phyloP scores from a whole-genome alignment of 2,888 invertebrate species.

The Drosophila rellima region DNA sequence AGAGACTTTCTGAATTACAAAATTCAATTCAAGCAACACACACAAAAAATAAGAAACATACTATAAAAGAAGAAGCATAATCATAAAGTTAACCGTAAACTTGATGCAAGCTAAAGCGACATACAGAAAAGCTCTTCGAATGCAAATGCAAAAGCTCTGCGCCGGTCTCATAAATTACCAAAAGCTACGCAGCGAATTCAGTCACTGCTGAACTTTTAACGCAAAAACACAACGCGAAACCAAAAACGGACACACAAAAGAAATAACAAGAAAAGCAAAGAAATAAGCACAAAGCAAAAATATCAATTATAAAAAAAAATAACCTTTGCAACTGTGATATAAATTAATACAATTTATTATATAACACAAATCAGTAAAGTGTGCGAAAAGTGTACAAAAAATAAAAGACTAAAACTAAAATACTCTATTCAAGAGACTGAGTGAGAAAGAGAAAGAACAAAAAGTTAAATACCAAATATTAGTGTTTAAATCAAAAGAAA shows the following conservation, averaged over 20 bases:
- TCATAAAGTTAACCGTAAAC: slow-evolving; percentile 9
- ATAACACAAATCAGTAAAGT: slow-evolving; percentile 1
- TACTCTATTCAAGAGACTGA: slow-evolving; percentile 7
- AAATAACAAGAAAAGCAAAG: slow-evolving; percentile 22
- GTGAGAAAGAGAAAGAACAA: slow-evolving; percentile 5
- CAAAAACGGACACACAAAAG: slow-evolving; percentile 36
- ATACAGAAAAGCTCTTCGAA: slow-evolving; percentile 37
- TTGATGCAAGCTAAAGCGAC: slow-evolving; percentile 33
- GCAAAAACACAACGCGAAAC: slow-evolving; percentile 58
- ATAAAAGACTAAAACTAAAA: not conserved
- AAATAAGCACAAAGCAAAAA: slow-evolving; percentile 12
- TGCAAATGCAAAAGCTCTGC: slow-evolving; percentile 74
- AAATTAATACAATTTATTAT: slow-evolving; percentile 1
- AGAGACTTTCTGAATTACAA: slow-evolving; percentile 65
- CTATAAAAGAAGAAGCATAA: slow-evolving; percentile 9
- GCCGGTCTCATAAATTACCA: slow-evolving; percentile 76
- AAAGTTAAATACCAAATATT: slow-evolving; percentile 27
- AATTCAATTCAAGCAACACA: slow-evolving; percentile 48
- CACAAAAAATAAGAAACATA: slow-evolving; percentile 8
- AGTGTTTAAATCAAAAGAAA: slow-evolving; percentile 28
- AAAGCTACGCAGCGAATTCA: slow-evolving; percentile 72
- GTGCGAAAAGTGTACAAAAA: slow-evolving; percentile 14
- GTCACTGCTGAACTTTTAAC: slow-evolving; percentile 83
- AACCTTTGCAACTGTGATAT: slow-evolving; percentile 25
- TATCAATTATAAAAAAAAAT: not conserved